A percentile compares a stretch with the other conserved stretches of the same genome.
Conservation (phyloP, 2,888 invertebrate species). For the Drosophila melanocephala region DNA sequence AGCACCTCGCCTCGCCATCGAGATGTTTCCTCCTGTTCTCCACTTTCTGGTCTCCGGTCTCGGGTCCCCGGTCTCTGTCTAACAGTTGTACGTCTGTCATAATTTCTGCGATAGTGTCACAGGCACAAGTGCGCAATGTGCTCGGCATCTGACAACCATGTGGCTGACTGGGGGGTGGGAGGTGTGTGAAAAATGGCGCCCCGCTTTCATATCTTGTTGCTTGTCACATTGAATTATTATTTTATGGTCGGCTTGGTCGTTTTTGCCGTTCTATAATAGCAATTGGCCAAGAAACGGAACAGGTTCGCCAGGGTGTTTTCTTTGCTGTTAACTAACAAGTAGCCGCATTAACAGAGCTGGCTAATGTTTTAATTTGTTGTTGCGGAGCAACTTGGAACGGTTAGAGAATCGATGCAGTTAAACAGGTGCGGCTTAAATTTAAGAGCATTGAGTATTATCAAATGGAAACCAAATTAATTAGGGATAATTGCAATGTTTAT, state of each 20-base stretch:
- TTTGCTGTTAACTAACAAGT: constrained; percentile 25
- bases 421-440: constrained; percentile 19
- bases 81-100: constrained; percentile 72
- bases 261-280: constrained; percentile 49
- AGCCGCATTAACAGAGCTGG: constrained; percentile 41
- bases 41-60: background rate
- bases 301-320: constrained; percentile 54
- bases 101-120: constrained; percentile 72
- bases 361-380: constrained; percentile 72
- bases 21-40: background rate
- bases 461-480: background rate
- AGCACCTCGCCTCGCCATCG: background rate
- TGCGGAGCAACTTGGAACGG: constrained; percentile 8
- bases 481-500: background rate
- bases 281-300: constrained; percentile 60
- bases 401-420: constrained; percentile 4
- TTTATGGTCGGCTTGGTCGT: constrained; percentile 63
- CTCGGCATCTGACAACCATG: constrained; percentile 44
- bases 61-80: constrained; percentile 21
- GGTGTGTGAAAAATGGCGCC: constrained; percentile 76
- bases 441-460: background rate
- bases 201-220: constrained; percentile 72
- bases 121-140: constrained; percentile 65
- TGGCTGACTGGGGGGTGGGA: constrained; percentile 9
- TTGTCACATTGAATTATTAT: constrained; percentile 80